Evolutionary conservation across 2,888 invertebrate genomes (phyloP).

Genomic region (Pristionchus japonicus): DNA sequence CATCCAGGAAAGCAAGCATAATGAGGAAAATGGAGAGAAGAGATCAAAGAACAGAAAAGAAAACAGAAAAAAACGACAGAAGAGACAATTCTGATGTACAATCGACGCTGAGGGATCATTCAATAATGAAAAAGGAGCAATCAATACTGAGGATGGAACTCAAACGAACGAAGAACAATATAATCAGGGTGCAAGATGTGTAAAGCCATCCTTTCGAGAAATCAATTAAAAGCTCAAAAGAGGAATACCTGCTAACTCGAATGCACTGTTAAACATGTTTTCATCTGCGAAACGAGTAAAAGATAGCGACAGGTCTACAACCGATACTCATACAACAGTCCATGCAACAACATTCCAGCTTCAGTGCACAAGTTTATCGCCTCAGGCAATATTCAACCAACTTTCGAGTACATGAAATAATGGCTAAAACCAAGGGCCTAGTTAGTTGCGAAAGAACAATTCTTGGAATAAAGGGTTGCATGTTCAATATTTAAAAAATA

Average conservation of each 20-base stretch:
- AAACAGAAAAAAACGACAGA: neutral
- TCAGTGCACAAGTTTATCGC: neutral
- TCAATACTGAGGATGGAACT: too few relatives aligned
- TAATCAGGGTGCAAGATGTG: too few relatives aligned
- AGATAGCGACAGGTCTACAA: slow-evolving; percentile 10
- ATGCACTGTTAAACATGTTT: too few relatives aligned
- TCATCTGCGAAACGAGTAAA: neutral
- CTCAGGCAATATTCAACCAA: neutral
- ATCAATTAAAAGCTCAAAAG: too few relatives aligned
- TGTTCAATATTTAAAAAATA: neutral
- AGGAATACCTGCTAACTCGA: too few relatives aligned
- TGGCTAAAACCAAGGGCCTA: neutral
- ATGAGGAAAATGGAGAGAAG: neutral
- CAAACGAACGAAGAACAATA: too few relatives aligned
- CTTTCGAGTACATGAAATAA: neutral
- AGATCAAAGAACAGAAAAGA: neutral
- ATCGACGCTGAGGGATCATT: neutral
- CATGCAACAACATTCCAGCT: neutral
- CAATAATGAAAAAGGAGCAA: neutral
- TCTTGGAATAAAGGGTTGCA: neutral
- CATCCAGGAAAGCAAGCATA: neutral
- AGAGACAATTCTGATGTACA: neutral
- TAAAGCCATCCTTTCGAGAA: too few relatives aligned
- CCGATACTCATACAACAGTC: neutral
- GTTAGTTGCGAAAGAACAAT: neutral